A percentile compares a stretch with the other conserved stretches of the same genome.
Conservation (phyloP, 2,888 invertebrate genomes). For the Cataglyphis rosenhaueri region DNA sequence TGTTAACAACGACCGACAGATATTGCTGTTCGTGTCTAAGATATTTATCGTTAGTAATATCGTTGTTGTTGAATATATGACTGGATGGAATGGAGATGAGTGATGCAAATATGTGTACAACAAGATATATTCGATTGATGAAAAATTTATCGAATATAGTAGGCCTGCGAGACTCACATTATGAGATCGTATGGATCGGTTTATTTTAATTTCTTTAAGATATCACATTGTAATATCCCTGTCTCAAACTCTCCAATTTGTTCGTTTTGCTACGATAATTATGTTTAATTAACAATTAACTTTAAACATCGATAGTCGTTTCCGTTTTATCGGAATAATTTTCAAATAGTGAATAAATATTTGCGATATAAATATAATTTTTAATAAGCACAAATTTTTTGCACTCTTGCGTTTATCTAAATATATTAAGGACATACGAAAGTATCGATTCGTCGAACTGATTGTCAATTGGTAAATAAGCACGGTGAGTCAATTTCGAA, state of each 20-base stretch:
- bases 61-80: constrained; percentile 66
- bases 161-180: not conserved
- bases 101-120: constrained; percentile 15
- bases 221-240: not conserved
- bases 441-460: constrained; percentile 14
- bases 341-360: not conserved
- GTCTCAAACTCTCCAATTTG: not conserved
- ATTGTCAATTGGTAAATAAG: constrained; percentile 24
- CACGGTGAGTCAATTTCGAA: constrained; percentile 38
- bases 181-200: not conserved
- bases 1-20: constrained; percentile 52
- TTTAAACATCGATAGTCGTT: not conserved
- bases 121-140: constrained; percentile 1
- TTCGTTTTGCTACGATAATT: not conserved
- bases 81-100: constrained; percentile 29
- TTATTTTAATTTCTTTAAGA: constrained; percentile 6
- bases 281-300: not conserved
- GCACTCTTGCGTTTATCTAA: not conserved
- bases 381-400: not conserved
- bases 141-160: not conserved
- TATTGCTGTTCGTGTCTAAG: constrained; percentile 72
- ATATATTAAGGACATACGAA: not conserved
- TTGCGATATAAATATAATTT: not conserved
- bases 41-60: constrained; percentile 69
- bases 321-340: not conserved